Evolutionary conservation across 2,797 vertebrate species (phyloP).

Genomic region (Hephaestus fuliginosus): DNA sequence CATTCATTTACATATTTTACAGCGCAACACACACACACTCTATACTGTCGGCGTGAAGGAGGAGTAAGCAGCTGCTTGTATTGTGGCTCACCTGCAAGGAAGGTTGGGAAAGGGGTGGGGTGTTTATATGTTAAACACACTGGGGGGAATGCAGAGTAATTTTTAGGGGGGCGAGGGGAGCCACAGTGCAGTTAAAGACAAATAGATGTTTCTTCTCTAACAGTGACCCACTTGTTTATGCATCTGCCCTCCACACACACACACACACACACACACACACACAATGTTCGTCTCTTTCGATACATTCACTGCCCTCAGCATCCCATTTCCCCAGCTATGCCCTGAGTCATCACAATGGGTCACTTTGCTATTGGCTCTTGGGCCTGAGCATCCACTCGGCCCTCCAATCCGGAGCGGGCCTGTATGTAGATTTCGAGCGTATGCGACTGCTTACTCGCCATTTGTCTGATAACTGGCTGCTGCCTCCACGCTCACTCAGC

Average conservation of each 20-base stretch:
- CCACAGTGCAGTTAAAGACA: conserved; percentile 59
- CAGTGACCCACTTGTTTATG: conserved; percentile 73
- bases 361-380: conserved; percentile 30
- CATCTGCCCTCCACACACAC: conserved; percentile 22
- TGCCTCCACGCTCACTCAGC: conserved; percentile 16
- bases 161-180: conserved; percentile 28
- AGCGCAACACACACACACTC: not conserved
- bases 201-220: conserved; percentile 73
- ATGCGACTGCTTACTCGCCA: not conserved
- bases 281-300: conserved; percentile 37
- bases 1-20: not conserved
- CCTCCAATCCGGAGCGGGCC: conserved; percentile 20
- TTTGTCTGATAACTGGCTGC: conserved; percentile 23
- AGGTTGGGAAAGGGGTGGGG: conserved; percentile 3
- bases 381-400: conserved; percentile 12
- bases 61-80: not conserved
- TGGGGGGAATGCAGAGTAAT: conserved; percentile 38
- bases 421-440: conserved; percentile 1
- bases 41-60: not conserved
- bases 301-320: conserved; percentile 52
- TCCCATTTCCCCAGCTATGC: conserved; percentile 65
- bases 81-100: not conserved
- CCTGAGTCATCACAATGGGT: conserved; percentile 68
- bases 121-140: conserved; percentile 73
- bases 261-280: conserved; percentile 38